A percentile compares a stretch with the other conserved stretches of the same genome.
Conservation (phyloP, 2,797 vertebrate genomes). For the Glyptemys insculpta region DNA sequence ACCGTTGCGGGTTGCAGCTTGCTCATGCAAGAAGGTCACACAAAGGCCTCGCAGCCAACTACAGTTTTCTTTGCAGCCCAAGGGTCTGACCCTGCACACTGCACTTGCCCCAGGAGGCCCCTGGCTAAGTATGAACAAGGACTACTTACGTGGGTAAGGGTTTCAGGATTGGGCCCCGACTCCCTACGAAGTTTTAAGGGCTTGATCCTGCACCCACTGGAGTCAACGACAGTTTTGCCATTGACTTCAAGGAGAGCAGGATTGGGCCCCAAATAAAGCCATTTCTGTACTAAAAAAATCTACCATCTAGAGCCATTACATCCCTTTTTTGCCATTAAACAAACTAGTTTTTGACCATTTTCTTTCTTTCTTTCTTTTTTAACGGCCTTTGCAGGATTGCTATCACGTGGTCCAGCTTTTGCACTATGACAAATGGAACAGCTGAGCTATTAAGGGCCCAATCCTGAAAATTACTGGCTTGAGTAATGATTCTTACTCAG, state of each 20-base stretch:
- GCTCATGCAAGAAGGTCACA: fast-evolving
- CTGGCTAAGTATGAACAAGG: background rate
- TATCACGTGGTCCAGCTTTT: constrained; percentile 40
- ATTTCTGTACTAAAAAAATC: constrained; percentile 61
- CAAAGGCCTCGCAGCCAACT: background rate
- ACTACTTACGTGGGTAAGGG: fast-evolving
- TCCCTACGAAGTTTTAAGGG: background rate
- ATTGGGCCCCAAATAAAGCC: constrained; percentile 29
- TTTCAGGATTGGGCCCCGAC: fast-evolving
- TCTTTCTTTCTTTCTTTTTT: constrained; percentile 27
- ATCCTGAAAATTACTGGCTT: constrained; percentile 61
- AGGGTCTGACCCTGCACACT: background rate
- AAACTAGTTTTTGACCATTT: constrained; percentile 49
- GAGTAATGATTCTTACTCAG: constrained; percentile 55
- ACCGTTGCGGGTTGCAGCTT: background rate
- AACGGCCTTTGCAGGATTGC: constrained; percentile 54
- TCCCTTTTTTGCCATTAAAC: constrained; percentile 60
- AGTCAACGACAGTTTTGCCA: background rate
- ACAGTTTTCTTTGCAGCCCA: background rate
- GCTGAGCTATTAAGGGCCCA: constrained; percentile 38
- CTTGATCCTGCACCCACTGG: fast-evolving
- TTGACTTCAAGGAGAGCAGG: background rate
- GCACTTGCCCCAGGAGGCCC: fast-evolving
- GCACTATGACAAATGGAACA: constrained; percentile 1
- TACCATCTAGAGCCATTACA: constrained; percentile 47